Evolutionary conservation across 2,113 vertebrate genomes (phyloP).

Genomic region (Corythornis madagascariensis): DNA sequence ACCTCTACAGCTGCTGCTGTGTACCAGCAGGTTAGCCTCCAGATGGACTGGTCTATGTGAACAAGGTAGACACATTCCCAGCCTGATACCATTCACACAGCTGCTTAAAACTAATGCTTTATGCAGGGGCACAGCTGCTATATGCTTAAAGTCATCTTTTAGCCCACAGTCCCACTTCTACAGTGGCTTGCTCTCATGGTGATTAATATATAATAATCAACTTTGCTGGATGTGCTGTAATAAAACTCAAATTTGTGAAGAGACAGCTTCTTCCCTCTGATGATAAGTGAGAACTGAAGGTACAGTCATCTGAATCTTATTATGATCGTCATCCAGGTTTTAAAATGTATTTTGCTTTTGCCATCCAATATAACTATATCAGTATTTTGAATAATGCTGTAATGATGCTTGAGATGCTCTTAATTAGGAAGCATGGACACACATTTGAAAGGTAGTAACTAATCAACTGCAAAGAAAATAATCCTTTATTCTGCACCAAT

Average conservation of each 20-base stretch:
- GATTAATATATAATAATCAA: not conserved
- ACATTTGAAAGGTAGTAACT: not conserved
- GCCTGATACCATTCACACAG: not conserved
- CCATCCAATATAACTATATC: not conserved
- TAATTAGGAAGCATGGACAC: not conserved
- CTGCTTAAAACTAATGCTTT: not conserved
- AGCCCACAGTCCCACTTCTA: not conserved
- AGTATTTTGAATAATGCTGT: not conserved
- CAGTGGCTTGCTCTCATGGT: not conserved
- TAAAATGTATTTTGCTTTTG: not conserved
- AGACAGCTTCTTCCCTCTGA: not conserved
- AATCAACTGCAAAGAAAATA: not conserved
- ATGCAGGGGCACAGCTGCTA: not conserved
- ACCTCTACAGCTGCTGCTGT: not conserved
- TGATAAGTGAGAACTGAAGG: not conserved
- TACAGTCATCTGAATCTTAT: not conserved
- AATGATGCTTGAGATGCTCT: not conserved
- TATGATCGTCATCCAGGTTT: not conserved
- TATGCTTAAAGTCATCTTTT: not conserved
- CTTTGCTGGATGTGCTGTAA: not conserved
- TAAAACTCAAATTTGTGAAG: not conserved
- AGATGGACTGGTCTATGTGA: not conserved
- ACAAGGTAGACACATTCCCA: not conserved
- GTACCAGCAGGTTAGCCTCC: not conserved
- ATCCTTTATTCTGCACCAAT: not conserved